Conservation (phyloP, 2,797 vertebrate species). For the Spinus pinus region DNA sequence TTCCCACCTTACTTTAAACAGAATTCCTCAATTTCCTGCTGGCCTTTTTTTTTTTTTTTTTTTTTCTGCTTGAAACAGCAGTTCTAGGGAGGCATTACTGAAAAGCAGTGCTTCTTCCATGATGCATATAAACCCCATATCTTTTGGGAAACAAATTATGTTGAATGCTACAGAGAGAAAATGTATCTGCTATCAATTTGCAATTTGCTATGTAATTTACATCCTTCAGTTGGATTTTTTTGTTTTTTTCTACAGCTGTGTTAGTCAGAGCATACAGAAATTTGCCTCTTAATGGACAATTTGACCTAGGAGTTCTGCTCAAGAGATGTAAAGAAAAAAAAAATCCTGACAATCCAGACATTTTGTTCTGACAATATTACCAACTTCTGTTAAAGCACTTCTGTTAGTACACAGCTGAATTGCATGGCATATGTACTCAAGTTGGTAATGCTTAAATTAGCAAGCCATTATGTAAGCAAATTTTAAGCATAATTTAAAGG, state of each 20-base stretch:
- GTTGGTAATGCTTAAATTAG: conserved; percentile 9
- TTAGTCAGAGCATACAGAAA: neutral
- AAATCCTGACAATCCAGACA: neutral
- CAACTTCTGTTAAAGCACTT: neutral
- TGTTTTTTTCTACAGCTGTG: neutral
- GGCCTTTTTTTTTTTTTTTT: accelerated
- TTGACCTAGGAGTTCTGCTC: neutral
- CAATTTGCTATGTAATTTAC: neutral
- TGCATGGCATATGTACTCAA: neutral
- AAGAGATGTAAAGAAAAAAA: neutral
- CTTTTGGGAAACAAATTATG: neutral
- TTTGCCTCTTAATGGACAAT: neutral
- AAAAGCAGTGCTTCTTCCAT: neutral
- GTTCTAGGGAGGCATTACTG: neutral
- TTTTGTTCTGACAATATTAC: conserved; percentile 25
- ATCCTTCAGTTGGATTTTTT: neutral
- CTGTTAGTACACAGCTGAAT: neutral
- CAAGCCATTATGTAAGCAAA: conserved; percentile 16
- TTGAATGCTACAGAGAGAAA: neutral
- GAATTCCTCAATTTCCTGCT: neutral
- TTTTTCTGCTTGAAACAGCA: neutral
- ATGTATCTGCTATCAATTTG: neutral
- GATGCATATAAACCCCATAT: neutral
- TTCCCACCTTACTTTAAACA: neutral
- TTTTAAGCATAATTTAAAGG: conserved; percentile 22